phyloP scores from a whole-genome alignment of 35 echinoderm and acorn worm species.

The Heliocidaris tuberculata region DNA sequence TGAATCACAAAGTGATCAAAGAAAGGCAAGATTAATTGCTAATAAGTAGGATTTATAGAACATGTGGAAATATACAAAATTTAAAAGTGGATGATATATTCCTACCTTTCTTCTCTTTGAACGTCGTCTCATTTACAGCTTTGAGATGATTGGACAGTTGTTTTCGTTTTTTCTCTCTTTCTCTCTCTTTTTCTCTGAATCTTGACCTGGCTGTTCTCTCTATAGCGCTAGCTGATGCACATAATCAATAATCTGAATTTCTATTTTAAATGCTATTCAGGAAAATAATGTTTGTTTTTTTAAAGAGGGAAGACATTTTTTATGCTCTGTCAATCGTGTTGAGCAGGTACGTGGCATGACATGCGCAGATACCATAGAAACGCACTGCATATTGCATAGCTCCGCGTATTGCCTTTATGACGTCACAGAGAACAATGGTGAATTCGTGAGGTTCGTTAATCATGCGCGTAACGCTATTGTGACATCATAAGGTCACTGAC shows the following conservation, averaged over 20 bases:
- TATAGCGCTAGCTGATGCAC: neutral
- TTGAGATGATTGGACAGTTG: neutral
- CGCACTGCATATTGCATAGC: neutral
- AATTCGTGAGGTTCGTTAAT: neutral
- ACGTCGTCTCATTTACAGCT: neutral
- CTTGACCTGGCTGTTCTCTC: neutral
- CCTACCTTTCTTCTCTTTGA: neutral
- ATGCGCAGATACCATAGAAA: conserved; percentile 9
- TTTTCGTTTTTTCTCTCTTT: neutral
- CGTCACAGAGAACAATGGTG: neutral
- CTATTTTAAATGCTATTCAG: neutral
- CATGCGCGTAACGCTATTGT: neutral
- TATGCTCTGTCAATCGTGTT: no score
- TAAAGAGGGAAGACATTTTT: neutral
- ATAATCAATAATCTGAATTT: no score
- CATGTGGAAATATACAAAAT: neutral
- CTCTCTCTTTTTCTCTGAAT: neutral
- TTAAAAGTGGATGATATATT: neutral
- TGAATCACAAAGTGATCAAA: neutral
- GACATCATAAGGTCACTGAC: neutral
- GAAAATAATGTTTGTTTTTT: neutral
- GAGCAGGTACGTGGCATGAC: neutral
- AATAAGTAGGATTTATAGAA: neutral
- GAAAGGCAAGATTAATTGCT: neutral
- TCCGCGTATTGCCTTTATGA: neutral